A percentile compares a stretch with the other conserved stretches of the same genome.
These are phyloP conservation scores for Thryonomys swinderianus DNA, from an alignment of 2,113 vertebrate species.

Conservation along the genomic window DNA sequence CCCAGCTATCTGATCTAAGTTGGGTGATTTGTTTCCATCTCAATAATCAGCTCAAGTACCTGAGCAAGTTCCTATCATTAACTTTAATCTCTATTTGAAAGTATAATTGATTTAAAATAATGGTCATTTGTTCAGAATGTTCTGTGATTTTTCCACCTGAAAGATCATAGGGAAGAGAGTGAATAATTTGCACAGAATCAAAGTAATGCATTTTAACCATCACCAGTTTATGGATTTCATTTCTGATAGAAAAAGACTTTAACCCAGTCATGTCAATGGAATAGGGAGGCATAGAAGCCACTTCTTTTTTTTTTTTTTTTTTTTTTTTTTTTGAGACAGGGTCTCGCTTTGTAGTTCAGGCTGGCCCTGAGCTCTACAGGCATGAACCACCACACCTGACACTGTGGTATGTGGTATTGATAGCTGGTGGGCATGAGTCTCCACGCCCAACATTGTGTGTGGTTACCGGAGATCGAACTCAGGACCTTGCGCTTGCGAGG, in stretches of 20 bases:
- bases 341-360: no score
- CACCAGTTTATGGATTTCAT: constrained; percentile 22
- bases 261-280: neutral
- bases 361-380: no score
- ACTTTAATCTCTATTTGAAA: constrained; percentile 44
- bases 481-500: no score
- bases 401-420: no score
- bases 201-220: constrained; percentile 14
- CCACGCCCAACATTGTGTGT: no score
- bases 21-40: neutral
- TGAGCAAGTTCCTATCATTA: neutral
- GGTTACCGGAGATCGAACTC: no score
- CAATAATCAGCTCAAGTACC: constrained; percentile 3
- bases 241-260: constrained; percentile 29
- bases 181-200: constrained; percentile 21
- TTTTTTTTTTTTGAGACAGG: no score
- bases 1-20: constrained; percentile 16
- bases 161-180: constrained; percentile 24
- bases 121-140: constrained; percentile 48
- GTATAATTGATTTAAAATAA: constrained; percentile 47
- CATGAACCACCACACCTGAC: no score
- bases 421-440: no score
- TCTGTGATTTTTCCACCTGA: constrained; percentile 48
- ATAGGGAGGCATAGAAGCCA: neutral
- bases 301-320: no score